Conservation (phyloP, 2,888 invertebrate species). For the Ceriagrion tenellum region DNA sequence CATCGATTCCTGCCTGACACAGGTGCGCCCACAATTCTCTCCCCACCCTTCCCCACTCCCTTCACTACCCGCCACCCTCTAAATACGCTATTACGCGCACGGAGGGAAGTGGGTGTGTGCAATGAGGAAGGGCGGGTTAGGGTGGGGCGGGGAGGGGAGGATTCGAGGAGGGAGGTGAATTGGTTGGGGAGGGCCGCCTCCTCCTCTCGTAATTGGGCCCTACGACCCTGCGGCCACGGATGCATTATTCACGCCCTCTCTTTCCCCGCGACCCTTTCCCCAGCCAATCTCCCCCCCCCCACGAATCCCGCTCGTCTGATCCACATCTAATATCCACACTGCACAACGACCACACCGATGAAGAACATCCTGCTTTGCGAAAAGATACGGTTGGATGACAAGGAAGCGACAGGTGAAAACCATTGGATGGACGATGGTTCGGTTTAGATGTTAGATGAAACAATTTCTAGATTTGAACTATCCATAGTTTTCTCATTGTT, state of each 20-base stretch:
- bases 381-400: no score
- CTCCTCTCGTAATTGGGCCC: slow-evolving; percentile 31
- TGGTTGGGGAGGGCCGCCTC: neutral
- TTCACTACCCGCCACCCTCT: neutral
- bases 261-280: neutral
- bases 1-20: slow-evolving; percentile 14
- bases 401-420: no score
- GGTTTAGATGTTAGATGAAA: no score
- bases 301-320: no score
- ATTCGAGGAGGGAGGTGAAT: neutral
- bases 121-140: neutral
- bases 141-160: neutral
- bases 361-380: no score
- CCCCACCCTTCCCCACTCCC: neutral
- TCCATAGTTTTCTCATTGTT: no score
- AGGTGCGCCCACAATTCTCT: slow-evolving; percentile 9
- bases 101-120: neutral
- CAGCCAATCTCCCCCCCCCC: no score
- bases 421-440: no score
- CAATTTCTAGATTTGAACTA: no score
- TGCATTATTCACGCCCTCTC: slow-evolving; percentile 42
- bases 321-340: no score
- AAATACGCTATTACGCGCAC: slow-evolving; percentile 32
- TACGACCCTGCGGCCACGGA: slow-evolving; percentile 27
- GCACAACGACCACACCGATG: no score